phyloP scores from a whole-genome alignment of 92 coral and sea anemone species.

The Montipora capitata region DNA sequence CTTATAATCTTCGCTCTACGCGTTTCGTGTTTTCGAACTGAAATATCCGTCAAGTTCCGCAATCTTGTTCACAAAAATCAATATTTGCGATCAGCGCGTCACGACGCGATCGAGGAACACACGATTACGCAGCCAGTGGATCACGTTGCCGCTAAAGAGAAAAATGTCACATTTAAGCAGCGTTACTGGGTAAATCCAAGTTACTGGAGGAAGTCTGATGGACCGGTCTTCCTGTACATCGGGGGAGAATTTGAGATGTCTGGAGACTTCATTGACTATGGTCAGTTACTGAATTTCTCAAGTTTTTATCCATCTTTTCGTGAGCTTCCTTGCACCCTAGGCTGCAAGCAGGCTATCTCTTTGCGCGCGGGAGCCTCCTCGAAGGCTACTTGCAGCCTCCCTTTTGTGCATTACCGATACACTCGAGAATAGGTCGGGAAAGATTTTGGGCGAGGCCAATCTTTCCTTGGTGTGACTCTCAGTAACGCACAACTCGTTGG shows the following conservation, averaged over 20 bases:
- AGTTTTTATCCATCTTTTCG: too few relatives aligned
- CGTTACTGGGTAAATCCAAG: slow-evolving; percentile 77
- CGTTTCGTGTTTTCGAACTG: slow-evolving; percentile 35
- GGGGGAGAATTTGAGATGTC: slow-evolving; percentile 75
- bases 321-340: too few relatives aligned
- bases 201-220: slow-evolving; percentile 75
- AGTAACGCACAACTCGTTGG: too few relatives aligned
- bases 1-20: background rate
- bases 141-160: slow-evolving; percentile 58
- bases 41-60: slow-evolving; percentile 32
- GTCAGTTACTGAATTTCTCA: slow-evolving; percentile 21
- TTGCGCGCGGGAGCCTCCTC: too few relatives aligned
- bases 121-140: slow-evolving; percentile 72
- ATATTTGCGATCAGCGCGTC: background rate
- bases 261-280: slow-evolving; percentile 62
- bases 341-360: too few relatives aligned
- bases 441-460: too few relatives aligned
- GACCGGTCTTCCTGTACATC: slow-evolving; percentile 82
- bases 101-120: slow-evolving; percentile 42
- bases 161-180: slow-evolving; percentile 56
- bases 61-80: background rate
- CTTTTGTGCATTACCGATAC: too few relatives aligned
- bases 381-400: too few relatives aligned
- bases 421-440: too few relatives aligned
- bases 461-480: too few relatives aligned